A percentile compares a stretch with the other conserved stretches of the same genome.
These are phyloP conservation scores for Sitta europaea DNA, from an alignment of 2,113 vertebrate genomes.

Conservation along the genomic window DNA sequence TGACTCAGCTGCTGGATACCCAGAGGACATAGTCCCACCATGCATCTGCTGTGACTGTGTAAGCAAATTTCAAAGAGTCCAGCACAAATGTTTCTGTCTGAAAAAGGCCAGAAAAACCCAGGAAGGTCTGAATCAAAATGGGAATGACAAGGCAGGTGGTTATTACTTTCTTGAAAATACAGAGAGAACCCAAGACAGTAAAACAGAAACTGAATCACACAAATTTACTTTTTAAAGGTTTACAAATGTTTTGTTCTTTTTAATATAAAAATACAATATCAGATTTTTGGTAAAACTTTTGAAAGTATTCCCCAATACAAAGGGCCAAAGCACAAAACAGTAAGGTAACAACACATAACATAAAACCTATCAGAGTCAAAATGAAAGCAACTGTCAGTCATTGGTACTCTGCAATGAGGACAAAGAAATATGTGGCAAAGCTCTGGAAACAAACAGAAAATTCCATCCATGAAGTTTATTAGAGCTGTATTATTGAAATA, in stretches of 20 bases:
- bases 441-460: not conserved
- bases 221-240: not conserved
- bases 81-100: not conserved
- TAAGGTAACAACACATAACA: not conserved
- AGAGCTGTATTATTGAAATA: not conserved
- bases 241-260: not conserved
- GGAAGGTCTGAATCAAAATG: not conserved
- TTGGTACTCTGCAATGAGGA: not conserved
- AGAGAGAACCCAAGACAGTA: not conserved
- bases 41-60: not conserved
- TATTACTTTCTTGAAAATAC: not conserved
- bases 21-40: fast-evolving
- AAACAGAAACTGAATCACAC: not conserved
- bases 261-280: not conserved
- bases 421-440: not conserved
- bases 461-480: not conserved
- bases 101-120: not conserved
- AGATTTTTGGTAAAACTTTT: not conserved
- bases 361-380: not conserved
- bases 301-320: not conserved
- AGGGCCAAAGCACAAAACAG: not conserved
- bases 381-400: not conserved
- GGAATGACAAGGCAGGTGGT: not conserved
- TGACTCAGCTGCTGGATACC: not conserved
- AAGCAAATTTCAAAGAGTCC: not conserved